Evolutionary conservation across 1,140 invertebrate species (phyloP), one percentile per base, ranked within the genome.

Genomic region (Stegodyphus dumicola): DNA sequence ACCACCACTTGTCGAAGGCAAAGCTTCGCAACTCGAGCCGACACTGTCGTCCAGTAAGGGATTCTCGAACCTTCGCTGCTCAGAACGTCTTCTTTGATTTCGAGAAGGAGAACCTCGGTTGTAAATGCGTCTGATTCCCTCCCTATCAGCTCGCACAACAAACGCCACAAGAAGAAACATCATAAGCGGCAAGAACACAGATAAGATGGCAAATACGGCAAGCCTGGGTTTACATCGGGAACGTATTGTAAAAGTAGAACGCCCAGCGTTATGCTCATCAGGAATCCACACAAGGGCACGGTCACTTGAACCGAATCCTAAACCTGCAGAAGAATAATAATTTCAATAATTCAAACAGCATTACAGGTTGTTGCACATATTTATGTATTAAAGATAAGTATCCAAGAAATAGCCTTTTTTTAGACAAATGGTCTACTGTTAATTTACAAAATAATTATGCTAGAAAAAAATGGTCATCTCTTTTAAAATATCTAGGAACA

Each of bases 171-270:
- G 56, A 6, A 85, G 9, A 33, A 85, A 85, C 33, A 85, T 17
- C 15, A 85, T 69, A 13, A 85, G 65, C 4, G 81, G 81, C 7
- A 85, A 70, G 73, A 85, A 85, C 64, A 85, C 81, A 1, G 81
- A 85, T 2, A 85, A 33, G 4, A 85, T 77, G 65, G 81, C 81
- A 48, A 85, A 85, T 6, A 85, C 74, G 17, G 81, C 81, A 10
- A 85, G 64, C 4, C 81, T 33, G 10, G 81, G 81, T 48, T 77
- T 76, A 56, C 81, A 85, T 13, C 73, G 73, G 7, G 73, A 76
- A 2, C 81, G 81, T 13, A 85, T 51, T 11, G 17, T 52, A 56
- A 76, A 85, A 3, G 64, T 75, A 7, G 73, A 49, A 7, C 73
- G 65, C 0, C 81, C 81, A 6, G 81, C 64, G 52, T 85, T 77